phyloP scores from a whole-genome alignment of 1,140 invertebrate genomes.

The Choristoneura fumiferana region DNA sequence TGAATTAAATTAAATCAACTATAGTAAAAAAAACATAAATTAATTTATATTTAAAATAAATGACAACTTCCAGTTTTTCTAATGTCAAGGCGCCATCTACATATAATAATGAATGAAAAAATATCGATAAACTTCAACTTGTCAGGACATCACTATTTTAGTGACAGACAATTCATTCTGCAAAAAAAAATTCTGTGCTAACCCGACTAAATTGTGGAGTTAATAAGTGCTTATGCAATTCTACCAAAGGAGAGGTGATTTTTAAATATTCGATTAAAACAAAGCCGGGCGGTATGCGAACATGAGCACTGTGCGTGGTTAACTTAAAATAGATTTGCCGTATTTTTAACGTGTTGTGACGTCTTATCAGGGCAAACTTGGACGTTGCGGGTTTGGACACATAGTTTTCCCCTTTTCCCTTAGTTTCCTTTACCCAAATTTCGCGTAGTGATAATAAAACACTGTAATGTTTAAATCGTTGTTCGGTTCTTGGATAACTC shows the following conservation, averaged over 20 bases:
- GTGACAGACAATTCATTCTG: conserved; percentile 41
- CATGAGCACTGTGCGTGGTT: conserved; percentile 68
- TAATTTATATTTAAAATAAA: too few relatives aligned
- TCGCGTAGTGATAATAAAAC: conserved; percentile 60
- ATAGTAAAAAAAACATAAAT: too few relatives aligned
- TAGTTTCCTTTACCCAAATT: conserved; percentile 39
- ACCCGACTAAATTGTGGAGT: conserved; percentile 31
- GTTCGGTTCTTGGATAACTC: conserved; percentile 69
- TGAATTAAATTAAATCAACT: too few relatives aligned
- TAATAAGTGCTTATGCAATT: conserved; percentile 19
- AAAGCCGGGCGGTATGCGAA: conserved; percentile 52
- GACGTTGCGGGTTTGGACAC: conserved; percentile 48
- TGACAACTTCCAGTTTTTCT: too few relatives aligned
- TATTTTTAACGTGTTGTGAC: conserved; percentile 70
- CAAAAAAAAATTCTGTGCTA: conserved; percentile 25
- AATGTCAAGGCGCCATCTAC: too few relatives aligned
- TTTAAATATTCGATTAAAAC: conserved; percentile 27
- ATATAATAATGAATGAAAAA: neutral
- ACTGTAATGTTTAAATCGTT: conserved; percentile 77
- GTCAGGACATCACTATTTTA: conserved; percentile 32
- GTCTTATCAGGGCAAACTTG: conserved; percentile 66
- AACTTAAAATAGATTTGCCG: conserved; percentile 73
- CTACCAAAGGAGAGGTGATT: conserved; percentile 21
- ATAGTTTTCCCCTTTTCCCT: conserved; percentile 36
- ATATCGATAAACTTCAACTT: neutral